phyloP scores from a whole-genome alignment of 2,113 vertebrate species.

The Odobenus rosmarus region DNA sequence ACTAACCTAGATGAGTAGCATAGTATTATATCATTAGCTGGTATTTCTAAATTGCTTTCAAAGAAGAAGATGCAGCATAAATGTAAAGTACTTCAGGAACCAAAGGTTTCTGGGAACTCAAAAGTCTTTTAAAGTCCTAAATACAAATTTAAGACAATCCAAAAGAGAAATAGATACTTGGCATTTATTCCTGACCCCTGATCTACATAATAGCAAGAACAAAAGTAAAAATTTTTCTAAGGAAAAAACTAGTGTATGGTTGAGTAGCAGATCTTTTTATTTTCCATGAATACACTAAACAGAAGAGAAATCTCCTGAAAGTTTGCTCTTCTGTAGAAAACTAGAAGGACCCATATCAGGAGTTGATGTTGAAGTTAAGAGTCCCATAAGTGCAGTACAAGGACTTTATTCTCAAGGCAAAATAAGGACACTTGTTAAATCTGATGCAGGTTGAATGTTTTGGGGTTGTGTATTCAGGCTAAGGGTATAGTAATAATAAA shows the following conservation, averaged over 20 bases:
- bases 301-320: not conserved
- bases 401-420: not conserved
- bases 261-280: not conserved
- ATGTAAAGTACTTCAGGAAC: not conserved
- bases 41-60: conserved; percentile 46
- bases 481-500: not conserved
- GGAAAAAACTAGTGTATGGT: not conserved
- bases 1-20: not conserved
- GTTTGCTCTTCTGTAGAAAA: not conserved
- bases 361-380: not conserved
- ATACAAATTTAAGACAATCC: conserved; percentile 26
- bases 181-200: not conserved
- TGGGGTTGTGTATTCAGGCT: not conserved
- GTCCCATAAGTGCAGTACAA: not conserved
- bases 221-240: not conserved
- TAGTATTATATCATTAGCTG: not conserved
- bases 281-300: not conserved
- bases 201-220: not conserved
- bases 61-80: not conserved
- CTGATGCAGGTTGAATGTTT: not conserved
- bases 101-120: not conserved
- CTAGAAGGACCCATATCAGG: not conserved
- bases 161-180: conserved; percentile 5
- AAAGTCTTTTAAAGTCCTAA: not conserved
- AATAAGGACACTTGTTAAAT: not conserved